Percentiles rank a stretch among this genome's conserved stretches.
These are phyloP conservation scores for Caenorhabditis japonica DNA, from an alignment of 2,888 invertebrate species.

Conservation along the genomic window DNA sequence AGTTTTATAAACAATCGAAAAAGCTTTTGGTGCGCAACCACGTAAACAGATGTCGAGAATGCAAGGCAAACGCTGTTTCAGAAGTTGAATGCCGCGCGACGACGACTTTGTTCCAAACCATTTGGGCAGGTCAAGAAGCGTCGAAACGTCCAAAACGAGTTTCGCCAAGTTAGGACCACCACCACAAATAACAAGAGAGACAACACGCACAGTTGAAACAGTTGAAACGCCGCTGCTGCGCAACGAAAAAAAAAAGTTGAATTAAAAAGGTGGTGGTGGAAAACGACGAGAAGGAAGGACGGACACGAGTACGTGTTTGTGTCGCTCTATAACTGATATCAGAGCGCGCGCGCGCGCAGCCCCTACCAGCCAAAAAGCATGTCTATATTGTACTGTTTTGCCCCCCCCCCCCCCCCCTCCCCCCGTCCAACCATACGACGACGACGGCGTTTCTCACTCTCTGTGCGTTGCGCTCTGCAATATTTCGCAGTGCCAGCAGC, in stretches of 20 bases:
- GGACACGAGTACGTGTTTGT: conserved; percentile 12
- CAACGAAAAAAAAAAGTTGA: conserved; percentile 1
- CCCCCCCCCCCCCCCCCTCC: background rate
- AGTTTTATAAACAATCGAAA: too few relatives aligned
- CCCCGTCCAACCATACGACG: background rate
- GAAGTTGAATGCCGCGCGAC: too few relatives aligned
- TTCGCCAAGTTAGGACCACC: too few relatives aligned
- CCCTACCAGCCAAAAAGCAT: conserved; percentile 7
- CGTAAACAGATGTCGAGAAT: too few relatives aligned
- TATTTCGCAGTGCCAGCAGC: too few relatives aligned
- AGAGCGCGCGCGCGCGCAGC: conserved; percentile 11
- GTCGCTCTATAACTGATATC: conserved; percentile 23
- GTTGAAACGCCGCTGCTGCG: too few relatives aligned
- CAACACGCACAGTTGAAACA: background rate
- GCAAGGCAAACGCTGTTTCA: too few relatives aligned
- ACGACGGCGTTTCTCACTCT: conserved; percentile 1
- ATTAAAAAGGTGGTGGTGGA: background rate
- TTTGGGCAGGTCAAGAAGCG: too few relatives aligned
- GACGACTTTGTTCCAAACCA: conserved; percentile 7
- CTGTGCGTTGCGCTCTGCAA: background rate
- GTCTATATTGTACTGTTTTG: conserved; percentile 27
- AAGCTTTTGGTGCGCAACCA: conserved; percentile 3
- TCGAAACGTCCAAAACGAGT: too few relatives aligned
- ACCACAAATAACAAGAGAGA: too few relatives aligned
- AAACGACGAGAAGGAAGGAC: conserved; percentile 1